Conservation (phyloP, 2,888 invertebrate species). For the Drosophila infuscata region DNA sequence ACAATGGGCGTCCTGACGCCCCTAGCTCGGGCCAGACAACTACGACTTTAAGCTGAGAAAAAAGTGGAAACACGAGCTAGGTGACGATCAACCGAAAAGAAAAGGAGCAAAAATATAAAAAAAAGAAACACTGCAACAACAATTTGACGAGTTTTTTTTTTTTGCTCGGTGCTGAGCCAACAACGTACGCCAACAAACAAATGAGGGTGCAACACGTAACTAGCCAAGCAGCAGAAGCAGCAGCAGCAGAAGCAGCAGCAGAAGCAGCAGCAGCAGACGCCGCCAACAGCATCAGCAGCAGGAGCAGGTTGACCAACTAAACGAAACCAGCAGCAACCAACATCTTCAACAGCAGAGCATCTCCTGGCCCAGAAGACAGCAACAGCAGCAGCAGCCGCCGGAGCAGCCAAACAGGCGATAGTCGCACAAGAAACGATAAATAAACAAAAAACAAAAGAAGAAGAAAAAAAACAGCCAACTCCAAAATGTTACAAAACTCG, state of each 20-base stretch:
- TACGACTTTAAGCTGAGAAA: constrained; percentile 16
- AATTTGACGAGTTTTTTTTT: constrained; percentile 5
- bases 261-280: constrained; percentile 15
- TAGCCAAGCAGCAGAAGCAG: constrained; percentile 25
- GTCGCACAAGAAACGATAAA: not conserved
- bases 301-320: constrained; percentile 54
- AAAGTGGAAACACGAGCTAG: constrained; percentile 11
- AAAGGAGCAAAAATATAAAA: not conserved
- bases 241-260: constrained; percentile 14
- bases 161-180: constrained; percentile 19
- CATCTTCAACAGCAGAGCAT: constrained; percentile 39
- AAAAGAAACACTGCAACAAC: constrained; percentile 8
- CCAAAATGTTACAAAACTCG: constrained; percentile 82
- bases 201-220: constrained; percentile 58
- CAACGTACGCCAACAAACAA: constrained; percentile 26
- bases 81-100: constrained; percentile 1
- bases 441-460: not conserved
- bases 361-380: constrained; percentile 22
- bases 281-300: constrained; percentile 8
- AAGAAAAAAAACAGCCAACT: constrained; percentile 32
- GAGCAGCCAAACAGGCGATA: constrained; percentile 5
- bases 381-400: constrained; percentile 4
- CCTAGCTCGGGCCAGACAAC: constrained; percentile 28
- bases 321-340: constrained; percentile 37
- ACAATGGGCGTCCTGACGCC: constrained; percentile 64